Conservation (phyloP, 2,113 vertebrate genomes). For the Nycticebus coucang region DNA sequence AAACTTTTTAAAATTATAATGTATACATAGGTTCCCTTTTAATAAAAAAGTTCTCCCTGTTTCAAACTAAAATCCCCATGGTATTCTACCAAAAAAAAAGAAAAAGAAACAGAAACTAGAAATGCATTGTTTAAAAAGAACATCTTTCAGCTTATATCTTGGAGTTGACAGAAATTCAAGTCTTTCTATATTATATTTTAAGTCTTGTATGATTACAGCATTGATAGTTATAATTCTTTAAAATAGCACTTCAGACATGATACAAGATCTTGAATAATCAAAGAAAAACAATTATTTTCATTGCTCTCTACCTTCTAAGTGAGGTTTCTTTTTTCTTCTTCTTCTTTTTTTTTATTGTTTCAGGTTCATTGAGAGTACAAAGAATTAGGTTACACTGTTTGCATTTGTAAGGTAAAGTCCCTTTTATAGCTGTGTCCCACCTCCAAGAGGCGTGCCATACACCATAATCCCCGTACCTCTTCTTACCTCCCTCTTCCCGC, state of each 20-base stretch:
- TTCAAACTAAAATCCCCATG: constrained; percentile 48
- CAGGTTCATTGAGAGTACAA: no score
- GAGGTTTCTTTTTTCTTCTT: neutral
- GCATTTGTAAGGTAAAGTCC: no score
- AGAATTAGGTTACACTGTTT: no score
- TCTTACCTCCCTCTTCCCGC: no score
- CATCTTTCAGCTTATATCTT: neutral
- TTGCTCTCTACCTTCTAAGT: constrained; percentile 10
- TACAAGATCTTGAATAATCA: constrained; percentile 33
- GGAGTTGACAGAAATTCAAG: constrained; percentile 6
- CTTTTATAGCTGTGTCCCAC: no score
- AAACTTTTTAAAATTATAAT: neutral
- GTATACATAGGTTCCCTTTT: neutral
- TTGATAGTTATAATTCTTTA: neutral
- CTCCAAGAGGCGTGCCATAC: no score
- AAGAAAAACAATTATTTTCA: constrained; percentile 22
- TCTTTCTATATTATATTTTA: constrained; percentile 17
- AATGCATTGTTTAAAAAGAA: constrained; percentile 28
- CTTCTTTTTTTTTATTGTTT: no score
- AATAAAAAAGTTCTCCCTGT: neutral
- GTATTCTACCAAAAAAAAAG: neutral
- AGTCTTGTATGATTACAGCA: neutral
- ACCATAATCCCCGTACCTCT: no score
- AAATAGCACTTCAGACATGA: neutral
- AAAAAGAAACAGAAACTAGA: constrained; percentile 5